These are phyloP conservation scores for Plectrocnemia conspersa DNA, from an alignment of 1,140 invertebrate genomes.

Conservation along the genomic window DNA sequence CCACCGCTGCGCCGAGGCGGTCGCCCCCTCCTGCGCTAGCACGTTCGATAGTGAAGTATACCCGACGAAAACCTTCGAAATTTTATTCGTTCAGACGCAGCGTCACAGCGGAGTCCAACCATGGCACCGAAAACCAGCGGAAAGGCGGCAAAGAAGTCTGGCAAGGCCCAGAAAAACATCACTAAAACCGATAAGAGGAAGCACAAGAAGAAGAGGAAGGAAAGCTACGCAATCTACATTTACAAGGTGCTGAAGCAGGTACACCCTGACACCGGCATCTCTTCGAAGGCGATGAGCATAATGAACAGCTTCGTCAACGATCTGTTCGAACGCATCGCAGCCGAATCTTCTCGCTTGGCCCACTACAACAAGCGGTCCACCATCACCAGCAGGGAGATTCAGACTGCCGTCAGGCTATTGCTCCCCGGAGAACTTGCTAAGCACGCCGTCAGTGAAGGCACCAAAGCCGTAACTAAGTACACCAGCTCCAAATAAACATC, in stretches of 20 bases:
- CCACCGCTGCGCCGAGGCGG: not conserved
- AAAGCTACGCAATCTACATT: slow-evolving; percentile 66
- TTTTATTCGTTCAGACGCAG: not conserved
- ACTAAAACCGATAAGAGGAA: slow-evolving; percentile 54
- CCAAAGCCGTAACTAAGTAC: slow-evolving; percentile 51
- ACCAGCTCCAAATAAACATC: slow-evolving; percentile 47
- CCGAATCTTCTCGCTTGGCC: slow-evolving; percentile 59
- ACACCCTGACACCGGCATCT: slow-evolving; percentile 50
- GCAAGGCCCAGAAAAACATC: slow-evolving; percentile 55
- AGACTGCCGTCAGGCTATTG: slow-evolving; percentile 53
- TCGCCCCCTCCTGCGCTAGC: not conserved
- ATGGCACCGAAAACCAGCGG: slow-evolving; percentile 51
- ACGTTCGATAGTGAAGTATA: no score
- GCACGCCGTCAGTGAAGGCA: slow-evolving; percentile 47
- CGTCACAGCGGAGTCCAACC: no score
- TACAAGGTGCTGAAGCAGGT: slow-evolving; percentile 62
- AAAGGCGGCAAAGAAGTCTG: slow-evolving; percentile 52
- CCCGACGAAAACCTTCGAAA: no score
- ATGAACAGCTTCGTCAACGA: slow-evolving; percentile 63
- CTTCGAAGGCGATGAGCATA: slow-evolving; percentile 57
- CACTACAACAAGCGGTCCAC: slow-evolving; percentile 67
- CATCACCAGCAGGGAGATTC: slow-evolving; percentile 53
- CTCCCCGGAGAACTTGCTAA: slow-evolving; percentile 58
- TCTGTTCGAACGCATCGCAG: slow-evolving; percentile 58
- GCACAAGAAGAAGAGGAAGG: slow-evolving; percentile 55